phyloP scores from a whole-genome alignment of 2,888 invertebrate species.

The Melipona bicolor region DNA sequence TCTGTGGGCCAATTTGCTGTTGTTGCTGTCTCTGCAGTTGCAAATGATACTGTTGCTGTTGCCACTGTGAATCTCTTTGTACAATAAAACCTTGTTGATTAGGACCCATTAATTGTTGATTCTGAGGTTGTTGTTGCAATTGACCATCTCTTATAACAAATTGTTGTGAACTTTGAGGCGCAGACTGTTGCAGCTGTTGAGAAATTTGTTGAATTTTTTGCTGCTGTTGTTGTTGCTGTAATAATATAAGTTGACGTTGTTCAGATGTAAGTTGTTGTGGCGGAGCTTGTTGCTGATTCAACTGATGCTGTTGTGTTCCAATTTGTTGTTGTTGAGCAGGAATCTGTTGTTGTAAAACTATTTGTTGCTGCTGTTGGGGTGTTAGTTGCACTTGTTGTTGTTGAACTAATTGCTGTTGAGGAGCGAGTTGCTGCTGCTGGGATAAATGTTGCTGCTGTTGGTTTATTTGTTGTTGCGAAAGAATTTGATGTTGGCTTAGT shows the following conservation, averaged over 20 bases:
- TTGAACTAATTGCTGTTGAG: slow-evolving; percentile 71
- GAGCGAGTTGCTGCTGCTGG: slow-evolving; percentile 76
- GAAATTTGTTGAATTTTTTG: slow-evolving; percentile 84
- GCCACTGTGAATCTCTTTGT: slow-evolving; percentile 87
- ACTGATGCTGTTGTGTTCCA: slow-evolving; percentile 67
- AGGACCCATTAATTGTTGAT: slow-evolving; percentile 80
- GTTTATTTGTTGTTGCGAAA: slow-evolving; percentile 84
- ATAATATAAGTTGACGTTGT: slow-evolving; percentile 84
- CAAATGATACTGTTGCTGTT: slow-evolving; percentile 85
- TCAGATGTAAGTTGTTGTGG: slow-evolving; percentile 81
- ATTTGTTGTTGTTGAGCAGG: slow-evolving; percentile 73
- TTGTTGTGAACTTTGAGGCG: slow-evolving; percentile 81
- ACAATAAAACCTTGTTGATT: slow-evolving; percentile 81
- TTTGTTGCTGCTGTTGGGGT: slow-evolving; percentile 74
- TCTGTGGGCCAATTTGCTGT: slow-evolving; percentile 79
- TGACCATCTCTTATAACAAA: slow-evolving; percentile 84
- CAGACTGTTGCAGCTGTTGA: slow-evolving; percentile 84
- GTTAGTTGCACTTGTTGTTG: slow-evolving; percentile 72
- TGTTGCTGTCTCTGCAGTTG: slow-evolving; percentile 85
- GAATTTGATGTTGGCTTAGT: slow-evolving; percentile 71
- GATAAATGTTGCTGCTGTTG: slow-evolving; percentile 82
- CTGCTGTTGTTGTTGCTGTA: slow-evolving; percentile 86
- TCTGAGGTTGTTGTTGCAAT: slow-evolving; percentile 81
- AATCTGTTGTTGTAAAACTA: slow-evolving; percentile 74
- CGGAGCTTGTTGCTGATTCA: slow-evolving; percentile 69